phyloP scores from a whole-genome alignment of 2,113 vertebrate species.

The Rhodinocichla rosea region DNA sequence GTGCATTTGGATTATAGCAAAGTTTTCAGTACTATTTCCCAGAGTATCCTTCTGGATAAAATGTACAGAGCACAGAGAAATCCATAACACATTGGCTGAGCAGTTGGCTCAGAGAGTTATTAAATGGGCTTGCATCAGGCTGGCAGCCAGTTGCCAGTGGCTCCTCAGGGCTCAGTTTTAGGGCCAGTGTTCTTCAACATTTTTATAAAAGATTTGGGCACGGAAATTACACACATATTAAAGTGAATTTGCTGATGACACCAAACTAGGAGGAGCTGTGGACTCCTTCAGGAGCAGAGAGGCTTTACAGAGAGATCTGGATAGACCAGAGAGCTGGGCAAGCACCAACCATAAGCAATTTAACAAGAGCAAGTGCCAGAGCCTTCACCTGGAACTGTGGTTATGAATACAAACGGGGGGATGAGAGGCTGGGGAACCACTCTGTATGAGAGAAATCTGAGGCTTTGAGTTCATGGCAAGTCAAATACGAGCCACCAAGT shows the following conservation, averaged over 20 bases:
- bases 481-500: background rate
- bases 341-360: background rate
- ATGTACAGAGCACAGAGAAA: background rate
- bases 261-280: background rate
- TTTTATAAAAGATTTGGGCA: background rate
- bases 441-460: rapidly evolving
- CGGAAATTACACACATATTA: background rate
- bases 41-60: background rate
- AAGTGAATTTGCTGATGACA: background rate
- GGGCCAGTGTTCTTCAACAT: background rate
- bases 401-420: background rate
- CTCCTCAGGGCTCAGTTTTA: background rate
- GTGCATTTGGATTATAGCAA: background rate
- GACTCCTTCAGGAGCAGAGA: background rate
- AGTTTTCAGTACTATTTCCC: background rate
- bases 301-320: background rate
- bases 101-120: background rate
- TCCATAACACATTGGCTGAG: background rate
- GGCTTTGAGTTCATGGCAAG: background rate
- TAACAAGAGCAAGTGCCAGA: background rate
- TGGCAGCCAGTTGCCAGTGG: background rate
- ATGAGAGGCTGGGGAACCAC: background rate
- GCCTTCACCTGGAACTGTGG: background rate
- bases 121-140: background rate
- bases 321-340: background rate